Evolutionary conservation across 2,888 invertebrate genomes (phyloP).

Genomic region (Pollenia amentaria): DNA sequence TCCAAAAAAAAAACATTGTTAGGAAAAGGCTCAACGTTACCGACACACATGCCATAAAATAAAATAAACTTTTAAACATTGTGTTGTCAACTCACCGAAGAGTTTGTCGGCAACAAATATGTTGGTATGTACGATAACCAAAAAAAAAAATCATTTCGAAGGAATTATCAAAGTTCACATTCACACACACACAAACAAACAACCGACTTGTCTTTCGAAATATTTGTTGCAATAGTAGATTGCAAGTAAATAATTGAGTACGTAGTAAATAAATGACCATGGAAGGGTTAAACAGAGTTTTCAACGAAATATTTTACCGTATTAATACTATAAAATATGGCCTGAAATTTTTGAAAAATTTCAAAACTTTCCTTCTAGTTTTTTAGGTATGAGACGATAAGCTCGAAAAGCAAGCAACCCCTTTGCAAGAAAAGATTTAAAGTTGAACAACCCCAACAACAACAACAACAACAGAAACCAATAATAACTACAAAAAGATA

Average conservation of each 20-base stretch:
- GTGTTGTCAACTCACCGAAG: conserved; percentile 64
- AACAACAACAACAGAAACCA: conserved; percentile 9
- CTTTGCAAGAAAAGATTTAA: conserved; percentile 53
- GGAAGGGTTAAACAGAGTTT: conserved; percentile 40
- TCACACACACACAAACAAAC: neutral
- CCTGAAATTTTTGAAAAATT: conserved; percentile 42
- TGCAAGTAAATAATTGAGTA: conserved; percentile 18
- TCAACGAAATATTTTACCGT: conserved; percentile 65
- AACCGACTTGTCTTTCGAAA: neutral
- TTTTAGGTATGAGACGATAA: conserved; percentile 34
- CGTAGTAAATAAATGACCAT: conserved; percentile 1
- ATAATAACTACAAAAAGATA: conserved; percentile 9
- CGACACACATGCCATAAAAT: conserved; percentile 26
- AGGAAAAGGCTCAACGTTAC: neutral
- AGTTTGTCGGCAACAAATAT: conserved; percentile 54
- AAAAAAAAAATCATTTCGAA: conserved; percentile 49
- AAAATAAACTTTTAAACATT: conserved; percentile 61
- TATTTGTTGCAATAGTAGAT: conserved; percentile 38
- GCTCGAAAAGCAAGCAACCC: conserved; percentile 51
- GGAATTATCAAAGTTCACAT: conserved; percentile 42
- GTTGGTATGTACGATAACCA: conserved; percentile 7
- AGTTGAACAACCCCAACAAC: conserved; percentile 64
- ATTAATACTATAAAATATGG: conserved; percentile 69
- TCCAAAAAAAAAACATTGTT: conserved; percentile 42
- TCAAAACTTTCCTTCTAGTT: conserved; percentile 12